Percentiles rank a stretch among this genome's conserved stretches.
phyloP scores from a whole-genome alignment of 2,797 vertebrate genomes.

The Rhabdophis nuchalis region DNA sequence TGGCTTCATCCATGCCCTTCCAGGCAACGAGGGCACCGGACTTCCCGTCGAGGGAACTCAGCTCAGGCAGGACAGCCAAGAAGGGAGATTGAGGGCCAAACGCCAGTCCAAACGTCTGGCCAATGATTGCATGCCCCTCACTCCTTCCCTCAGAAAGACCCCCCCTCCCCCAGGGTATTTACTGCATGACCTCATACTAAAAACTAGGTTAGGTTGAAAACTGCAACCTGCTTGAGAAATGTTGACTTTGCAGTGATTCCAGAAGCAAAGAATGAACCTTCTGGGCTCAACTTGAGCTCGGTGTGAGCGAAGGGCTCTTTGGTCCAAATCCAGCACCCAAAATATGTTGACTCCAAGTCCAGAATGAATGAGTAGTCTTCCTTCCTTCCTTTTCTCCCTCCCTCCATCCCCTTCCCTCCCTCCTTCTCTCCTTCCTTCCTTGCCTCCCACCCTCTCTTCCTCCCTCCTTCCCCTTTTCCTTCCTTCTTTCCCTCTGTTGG shows the following conservation, averaged over 20 bases:
- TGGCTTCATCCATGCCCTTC: conserved; percentile 21
- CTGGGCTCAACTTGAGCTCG: not conserved
- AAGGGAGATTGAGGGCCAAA: not conserved
- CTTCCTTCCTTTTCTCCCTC: not conserved
- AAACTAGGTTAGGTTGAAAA: not conserved
- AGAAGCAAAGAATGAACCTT: not conserved
- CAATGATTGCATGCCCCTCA: not conserved
- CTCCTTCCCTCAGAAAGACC: too few relatives aligned
- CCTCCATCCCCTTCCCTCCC: not conserved
- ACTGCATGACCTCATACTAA: not conserved
- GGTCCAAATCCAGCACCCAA: not conserved
- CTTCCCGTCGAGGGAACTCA: not conserved
- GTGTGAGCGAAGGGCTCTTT: not conserved
- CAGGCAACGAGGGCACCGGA: conserved; percentile 43
- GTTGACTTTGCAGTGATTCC: too few relatives aligned
- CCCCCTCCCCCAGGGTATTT: not conserved
- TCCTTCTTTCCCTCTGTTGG: rapidly evolving
- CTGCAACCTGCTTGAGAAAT: not conserved
- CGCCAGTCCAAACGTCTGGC: not conserved
- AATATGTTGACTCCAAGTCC: not conserved
- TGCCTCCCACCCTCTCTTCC: too few relatives aligned
- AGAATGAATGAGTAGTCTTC: not conserved
- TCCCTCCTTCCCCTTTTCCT: not conserved
- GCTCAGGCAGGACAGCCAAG: not conserved
- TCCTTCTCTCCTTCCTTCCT: not conserved